phyloP scores from a whole-genome alignment of 2,797 vertebrate genomes.

The Tangara arthus region DNA sequence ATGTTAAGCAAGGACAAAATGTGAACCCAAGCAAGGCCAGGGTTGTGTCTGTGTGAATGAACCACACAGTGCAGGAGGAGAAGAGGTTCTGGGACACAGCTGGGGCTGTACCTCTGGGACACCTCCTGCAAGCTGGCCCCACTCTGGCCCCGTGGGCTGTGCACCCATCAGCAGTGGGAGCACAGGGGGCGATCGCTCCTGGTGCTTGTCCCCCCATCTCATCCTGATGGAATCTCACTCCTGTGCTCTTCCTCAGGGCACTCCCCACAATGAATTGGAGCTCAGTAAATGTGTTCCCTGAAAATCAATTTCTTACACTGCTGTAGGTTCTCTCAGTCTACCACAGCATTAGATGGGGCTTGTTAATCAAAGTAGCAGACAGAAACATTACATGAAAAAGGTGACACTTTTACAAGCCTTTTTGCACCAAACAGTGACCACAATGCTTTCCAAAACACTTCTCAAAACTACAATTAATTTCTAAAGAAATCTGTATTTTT shows the following conservation, averaged over 20 bases:
- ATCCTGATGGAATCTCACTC: background rate
- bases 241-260: accelerated
- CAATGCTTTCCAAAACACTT: background rate
- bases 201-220: accelerated
- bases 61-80: accelerated
- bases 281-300: background rate
- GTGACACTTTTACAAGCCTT: background rate
- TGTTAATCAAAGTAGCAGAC: background rate
- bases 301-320: background rate
- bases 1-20: background rate
- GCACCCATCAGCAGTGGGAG: background rate
- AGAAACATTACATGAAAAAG: background rate
- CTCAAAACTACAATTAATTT: background rate
- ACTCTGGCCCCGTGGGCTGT: no score
- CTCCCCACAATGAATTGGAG: accelerated
- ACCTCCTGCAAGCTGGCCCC: background rate
- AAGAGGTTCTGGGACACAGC: no score
- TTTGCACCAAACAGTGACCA: background rate
- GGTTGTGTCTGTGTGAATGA: accelerated
- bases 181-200: accelerated
- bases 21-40: background rate
- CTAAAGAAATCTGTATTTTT: background rate
- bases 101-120: background rate
- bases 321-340: background rate
- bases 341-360: background rate